Evolutionary conservation across 37 sponge, comb jelly and placozoan species (phyloP), one percentile per base, ranked within the genome.

Genomic region (Cliona cf. orientalis): DNA sequence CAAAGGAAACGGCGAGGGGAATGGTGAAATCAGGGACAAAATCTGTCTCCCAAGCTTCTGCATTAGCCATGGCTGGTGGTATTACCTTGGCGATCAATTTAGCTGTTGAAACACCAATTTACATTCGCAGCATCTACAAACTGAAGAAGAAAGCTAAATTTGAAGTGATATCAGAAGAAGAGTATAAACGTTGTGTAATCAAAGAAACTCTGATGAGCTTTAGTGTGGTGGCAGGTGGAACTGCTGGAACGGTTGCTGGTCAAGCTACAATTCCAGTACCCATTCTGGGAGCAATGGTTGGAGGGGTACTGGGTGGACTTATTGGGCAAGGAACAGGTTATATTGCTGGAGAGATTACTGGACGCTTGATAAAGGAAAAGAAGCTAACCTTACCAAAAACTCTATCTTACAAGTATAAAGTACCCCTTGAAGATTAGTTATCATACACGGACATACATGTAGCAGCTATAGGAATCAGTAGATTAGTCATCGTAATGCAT

Each of bases 191-290:
- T 9, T 53, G 68, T 35, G 38, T 79, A 21, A 57, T 67, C 67
- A 43, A 66, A 14, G 36, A 79, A 40, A 34, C 68, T 4, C 34
- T 73, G n/a, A 63, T 7, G 22, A 46, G 64, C 29, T 38, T 53
- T 1, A 67, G 25, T 26, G 49, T 56, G 9, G 74, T 73, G 31
- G 44, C 37, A 36, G 83, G 83, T 17, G 74, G 35, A 36, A 43
- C 68, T 31, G 74, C 64, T 2, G 83, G 83, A 46, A 74, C 74
- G 22, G 36, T 73, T 3, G 0, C 65, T 29, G 83, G 83, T 17
- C 83, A 82, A 46, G 49, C 46, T 0, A 74, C 56, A 1, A 73
- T 82, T 22, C 83, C 83, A 28, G 37, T 82, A 14, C 83, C 83
- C 44, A 11, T 61, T 25, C 32, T 82, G 7, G 83, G 83, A 2